Percentiles rank a stretch among this genome's conserved stretches.
These are phyloP conservation scores for Drosophila sucinea DNA, from an alignment of 1,140 invertebrate genomes.

Conservation along the genomic window DNA sequence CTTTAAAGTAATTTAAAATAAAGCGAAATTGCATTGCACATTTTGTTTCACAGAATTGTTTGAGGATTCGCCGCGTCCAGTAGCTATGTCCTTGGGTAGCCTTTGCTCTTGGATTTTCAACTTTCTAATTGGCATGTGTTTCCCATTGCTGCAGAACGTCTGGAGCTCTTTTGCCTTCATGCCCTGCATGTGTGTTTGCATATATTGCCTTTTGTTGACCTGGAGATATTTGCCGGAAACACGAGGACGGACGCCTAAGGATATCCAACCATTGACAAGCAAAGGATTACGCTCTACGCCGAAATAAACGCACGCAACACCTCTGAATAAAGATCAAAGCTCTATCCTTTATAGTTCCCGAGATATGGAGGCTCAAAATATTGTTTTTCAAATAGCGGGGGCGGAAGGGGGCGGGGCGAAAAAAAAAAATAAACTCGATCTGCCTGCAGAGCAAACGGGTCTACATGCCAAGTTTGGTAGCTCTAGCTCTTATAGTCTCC, in stretches of 20 bases:
- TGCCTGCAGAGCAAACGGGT: no score
- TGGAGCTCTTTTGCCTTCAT: constrained; percentile 89
- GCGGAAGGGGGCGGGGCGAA: no score
- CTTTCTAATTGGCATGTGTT: constrained; percentile 92
- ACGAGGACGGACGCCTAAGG: constrained; percentile 85
- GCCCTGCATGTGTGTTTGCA: constrained; percentile 86
- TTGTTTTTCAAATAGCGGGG: no score
- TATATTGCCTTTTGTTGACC: constrained; percentile 86
- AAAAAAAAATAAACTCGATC: no score
- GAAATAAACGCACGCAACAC: no score
- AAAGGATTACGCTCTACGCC: constrained; percentile 78
- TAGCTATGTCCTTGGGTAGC: constrained; percentile 94
- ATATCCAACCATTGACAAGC: constrained; percentile 85
- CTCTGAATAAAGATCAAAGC: no score
- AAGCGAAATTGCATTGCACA: no score
- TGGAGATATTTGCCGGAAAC: constrained; percentile 89
- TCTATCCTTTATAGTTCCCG: no score
- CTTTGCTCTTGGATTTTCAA: constrained; percentile 95
- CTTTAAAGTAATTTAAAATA: constrained; percentile 4
- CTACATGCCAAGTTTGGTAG: no score
- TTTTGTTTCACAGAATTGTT: constrained; percentile 88
- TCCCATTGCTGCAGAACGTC: constrained; percentile 86
- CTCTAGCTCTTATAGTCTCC: no score
- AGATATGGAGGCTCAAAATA: no score
- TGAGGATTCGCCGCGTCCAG: constrained; percentile 91